These are phyloP conservation scores for Syngnathus rostellatus DNA, from an alignment of 2,797 vertebrate species.

Conservation along the genomic window DNA sequence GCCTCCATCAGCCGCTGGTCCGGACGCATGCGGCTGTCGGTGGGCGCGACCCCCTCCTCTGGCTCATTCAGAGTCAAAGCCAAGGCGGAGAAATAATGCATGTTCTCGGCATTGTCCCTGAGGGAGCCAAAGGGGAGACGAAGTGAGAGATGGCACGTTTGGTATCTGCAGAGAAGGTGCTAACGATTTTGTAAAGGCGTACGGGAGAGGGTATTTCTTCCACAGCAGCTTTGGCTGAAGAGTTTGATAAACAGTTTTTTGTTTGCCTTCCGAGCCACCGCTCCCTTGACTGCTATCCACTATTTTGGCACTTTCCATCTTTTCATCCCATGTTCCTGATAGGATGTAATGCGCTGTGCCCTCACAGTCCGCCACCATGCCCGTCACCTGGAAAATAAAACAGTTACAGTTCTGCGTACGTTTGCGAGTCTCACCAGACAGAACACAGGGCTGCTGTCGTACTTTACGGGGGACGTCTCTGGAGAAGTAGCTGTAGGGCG, in stretches of 20 bases:
- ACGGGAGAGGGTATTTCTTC: constrained; percentile 92
- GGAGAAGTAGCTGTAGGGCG: constrained; percentile 96
- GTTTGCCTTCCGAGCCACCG: constrained; percentile 79
- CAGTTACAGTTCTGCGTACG: neutral
- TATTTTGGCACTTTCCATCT: constrained; percentile 88
- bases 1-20: constrained; percentile 93
- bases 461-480: constrained; percentile 91
- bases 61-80: constrained; percentile 86
- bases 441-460: neutral
- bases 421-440: neutral
- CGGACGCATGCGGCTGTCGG: constrained; percentile 84
- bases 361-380: constrained; percentile 78
- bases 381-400: constrained; percentile 75
- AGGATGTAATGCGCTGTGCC: constrained; percentile 79
- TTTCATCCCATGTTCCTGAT: constrained; percentile 91
- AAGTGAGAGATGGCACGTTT: neutral
- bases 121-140: neutral
- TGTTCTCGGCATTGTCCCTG: constrained; percentile 92
- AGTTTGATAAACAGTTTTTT: constrained; percentile 74
- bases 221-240: constrained; percentile 80
- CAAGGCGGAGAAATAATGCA: constrained; percentile 92
- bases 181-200: constrained; percentile 37
- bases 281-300: constrained; percentile 71
- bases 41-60: constrained; percentile 78
- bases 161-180: neutral